Evolutionary conservation across 2,797 vertebrate species (phyloP).

Genomic region (Xiphophorus birchmanni): DNA sequence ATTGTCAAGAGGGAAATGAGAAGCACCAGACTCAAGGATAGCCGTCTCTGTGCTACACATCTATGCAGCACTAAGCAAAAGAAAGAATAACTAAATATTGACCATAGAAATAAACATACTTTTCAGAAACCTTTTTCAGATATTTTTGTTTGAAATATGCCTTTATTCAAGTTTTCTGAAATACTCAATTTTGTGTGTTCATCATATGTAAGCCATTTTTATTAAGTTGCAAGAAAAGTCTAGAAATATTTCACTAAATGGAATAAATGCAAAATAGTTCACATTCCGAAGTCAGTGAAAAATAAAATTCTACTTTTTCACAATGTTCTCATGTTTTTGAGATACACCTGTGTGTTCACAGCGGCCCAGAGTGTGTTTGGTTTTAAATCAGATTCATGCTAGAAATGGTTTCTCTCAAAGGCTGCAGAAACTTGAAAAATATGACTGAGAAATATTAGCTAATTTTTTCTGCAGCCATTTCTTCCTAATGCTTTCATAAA

Average conservation of each 20-base stretch:
- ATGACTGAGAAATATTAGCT: conserved; percentile 3
- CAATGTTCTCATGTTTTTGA: background rate
- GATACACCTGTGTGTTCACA: background rate
- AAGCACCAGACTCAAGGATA: background rate
- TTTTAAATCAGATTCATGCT: background rate
- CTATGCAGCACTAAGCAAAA: background rate
- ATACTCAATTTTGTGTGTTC: background rate
- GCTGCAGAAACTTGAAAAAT: conserved; percentile 21
- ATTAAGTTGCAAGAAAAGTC: background rate
- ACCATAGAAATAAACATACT: background rate
- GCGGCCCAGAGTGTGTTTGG: background rate
- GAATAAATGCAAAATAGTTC: background rate
- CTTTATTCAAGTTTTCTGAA: background rate
- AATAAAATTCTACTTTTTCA: background rate
- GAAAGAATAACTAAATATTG: background rate
- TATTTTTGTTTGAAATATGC: background rate
- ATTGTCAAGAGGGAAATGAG: background rate
- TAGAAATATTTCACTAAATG: background rate
- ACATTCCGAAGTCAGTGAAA: background rate
- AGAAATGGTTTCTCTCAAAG: conserved; percentile 22
- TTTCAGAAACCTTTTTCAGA: background rate
- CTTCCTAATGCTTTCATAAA: conserved; percentile 35
- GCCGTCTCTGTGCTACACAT: background rate
- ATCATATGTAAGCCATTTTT: background rate
- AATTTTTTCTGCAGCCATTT: conserved; percentile 24